Conservation (phyloP, 2,113 vertebrate species). For the Apaloderma vittatum region DNA sequence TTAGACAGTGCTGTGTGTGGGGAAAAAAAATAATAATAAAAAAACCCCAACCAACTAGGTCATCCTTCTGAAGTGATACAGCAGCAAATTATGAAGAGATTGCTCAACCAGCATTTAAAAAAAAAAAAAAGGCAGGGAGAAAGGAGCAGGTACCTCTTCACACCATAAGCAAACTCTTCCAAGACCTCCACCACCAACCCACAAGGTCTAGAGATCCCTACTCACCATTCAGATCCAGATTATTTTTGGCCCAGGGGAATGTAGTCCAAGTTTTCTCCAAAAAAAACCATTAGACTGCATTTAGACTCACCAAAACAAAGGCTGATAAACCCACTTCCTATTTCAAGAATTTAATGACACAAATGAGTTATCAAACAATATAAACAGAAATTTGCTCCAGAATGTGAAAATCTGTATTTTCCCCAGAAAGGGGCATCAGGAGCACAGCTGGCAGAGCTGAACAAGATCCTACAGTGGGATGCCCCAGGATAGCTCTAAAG, state of each 20-base stretch:
- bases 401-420: fast-evolving
- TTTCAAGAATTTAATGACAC: neutral
- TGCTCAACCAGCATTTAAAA: neutral
- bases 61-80: neutral
- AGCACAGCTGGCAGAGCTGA: neutral
- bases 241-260: neutral
- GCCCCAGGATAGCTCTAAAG: neutral
- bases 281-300: no score
- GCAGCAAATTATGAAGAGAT: neutral
- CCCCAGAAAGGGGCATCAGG: neutral
- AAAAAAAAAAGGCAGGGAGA: no score
- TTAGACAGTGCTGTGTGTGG: neutral
- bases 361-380: no score
- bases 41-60: neutral
- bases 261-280: neutral
- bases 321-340: neutral
- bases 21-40: neutral
- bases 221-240: neutral
- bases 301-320: neutral
- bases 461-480: neutral
- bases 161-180: neutral
- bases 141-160: neutral
- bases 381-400: neutral
- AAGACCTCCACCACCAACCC: neutral
- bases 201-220: neutral